Evolutionary conservation across 2,888 invertebrate species (phyloP), one percentile per base, ranked within the genome.

Genomic region (Tetramorium bicarinatum): DNA sequence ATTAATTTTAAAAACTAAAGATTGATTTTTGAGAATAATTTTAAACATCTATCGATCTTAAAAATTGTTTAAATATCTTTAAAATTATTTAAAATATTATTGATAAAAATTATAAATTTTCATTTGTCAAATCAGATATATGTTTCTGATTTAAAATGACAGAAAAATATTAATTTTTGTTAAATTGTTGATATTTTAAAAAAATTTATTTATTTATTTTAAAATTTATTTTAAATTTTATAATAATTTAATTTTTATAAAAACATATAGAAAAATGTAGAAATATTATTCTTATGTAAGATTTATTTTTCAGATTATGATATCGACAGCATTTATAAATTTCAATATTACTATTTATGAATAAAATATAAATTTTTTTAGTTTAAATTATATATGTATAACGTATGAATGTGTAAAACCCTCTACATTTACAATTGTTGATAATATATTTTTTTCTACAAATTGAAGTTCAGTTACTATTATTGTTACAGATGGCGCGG

Each of bases 361-460:
- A 54, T 15, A 72, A 3, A 52, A 2, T 18, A 44, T 66, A 29
- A 18, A 18, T 54, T 72, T 38, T 11, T 15, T 0, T 38, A 52
- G 29, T 3, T 7, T 21, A 54, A 71, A 54, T 71, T 38, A 18
- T 21, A 7, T 2, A 11, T 29, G 52, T 15, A n/a, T 61, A 61
- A 29, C 18, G 11, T 29, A 29, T 15, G 6, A 18, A 61, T 9
- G 25, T 34, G n/a, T 3, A 34, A 1, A 7, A 11, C 3, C 38
- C 8, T 75, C 47, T 75, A 3, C 15, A 25, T 64, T 49, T 76
- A 49, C 66, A 11, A 52, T 52, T 15, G 66, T 13, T 66, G 49
- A 66, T 76, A 76, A 76, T 49, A 66, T 21, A 21, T 25, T 64
- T 52, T 75, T 64, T 61, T 4, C 25, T 34, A 47, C 0, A 52